These are phyloP conservation scores for Eubasilissa splendida DNA, from an alignment of 2,888 invertebrate genomes.

Conservation along the genomic window DNA sequence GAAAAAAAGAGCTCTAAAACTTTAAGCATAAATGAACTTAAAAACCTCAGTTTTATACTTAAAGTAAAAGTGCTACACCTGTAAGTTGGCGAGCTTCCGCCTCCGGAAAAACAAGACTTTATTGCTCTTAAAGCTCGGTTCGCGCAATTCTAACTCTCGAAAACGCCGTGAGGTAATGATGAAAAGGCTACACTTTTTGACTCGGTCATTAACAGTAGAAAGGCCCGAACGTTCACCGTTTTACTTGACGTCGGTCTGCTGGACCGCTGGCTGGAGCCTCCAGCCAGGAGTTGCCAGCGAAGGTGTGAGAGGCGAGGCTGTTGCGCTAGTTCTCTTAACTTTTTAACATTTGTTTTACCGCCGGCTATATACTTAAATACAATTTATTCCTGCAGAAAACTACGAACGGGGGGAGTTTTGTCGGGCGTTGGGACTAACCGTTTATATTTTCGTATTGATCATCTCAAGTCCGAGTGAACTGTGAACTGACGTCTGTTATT, in stretches of 20 bases:
- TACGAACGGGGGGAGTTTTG: background rate
- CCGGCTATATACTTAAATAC: conserved; percentile 14
- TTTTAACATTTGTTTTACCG: conserved; percentile 27
- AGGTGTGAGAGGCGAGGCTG: conserved; percentile 22
- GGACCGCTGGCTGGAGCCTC: background rate
- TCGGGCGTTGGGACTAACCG: no score
- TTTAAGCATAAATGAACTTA: conserved; percentile 53
- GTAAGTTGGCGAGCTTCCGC: conserved; percentile 37
- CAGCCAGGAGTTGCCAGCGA: no score
- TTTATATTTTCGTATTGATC: background rate
- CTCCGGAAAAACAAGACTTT: conserved; percentile 38
- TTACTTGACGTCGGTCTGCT: background rate
- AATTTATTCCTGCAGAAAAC: conserved; percentile 12
- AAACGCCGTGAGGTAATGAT: background rate
- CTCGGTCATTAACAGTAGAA: background rate
- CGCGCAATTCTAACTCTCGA: background rate
- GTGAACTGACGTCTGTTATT: no score
- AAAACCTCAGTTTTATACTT: conserved; percentile 48
- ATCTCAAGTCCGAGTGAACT: background rate
- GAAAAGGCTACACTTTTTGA: background rate
- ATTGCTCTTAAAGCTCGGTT: background rate
- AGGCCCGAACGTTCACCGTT: background rate
- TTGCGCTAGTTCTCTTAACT: conserved; percentile 26
- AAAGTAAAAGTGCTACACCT: conserved; percentile 47
- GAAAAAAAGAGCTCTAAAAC: conserved; percentile 32